A percentile compares a stretch with the other conserved stretches of the same genome.
These are phyloP conservation scores for Trematomus bernacchii DNA, from an alignment of 2,797 vertebrate species.

Conservation along the genomic window DNA sequence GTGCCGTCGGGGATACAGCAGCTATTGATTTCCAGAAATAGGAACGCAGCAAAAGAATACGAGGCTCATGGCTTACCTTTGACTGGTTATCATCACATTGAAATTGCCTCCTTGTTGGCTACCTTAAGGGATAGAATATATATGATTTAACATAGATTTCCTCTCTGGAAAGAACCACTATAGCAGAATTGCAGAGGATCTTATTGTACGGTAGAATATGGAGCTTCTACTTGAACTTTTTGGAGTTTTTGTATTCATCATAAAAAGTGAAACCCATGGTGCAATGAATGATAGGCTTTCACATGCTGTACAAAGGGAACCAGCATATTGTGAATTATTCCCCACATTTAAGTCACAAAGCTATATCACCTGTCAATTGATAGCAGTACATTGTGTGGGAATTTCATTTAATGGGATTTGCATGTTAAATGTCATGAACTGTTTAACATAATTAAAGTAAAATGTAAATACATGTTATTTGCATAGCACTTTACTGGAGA, in stretches of 20 bases:
- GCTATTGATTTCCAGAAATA: slow-evolving; percentile 47
- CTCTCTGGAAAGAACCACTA: background rate
- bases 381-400: background rate
- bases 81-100: slow-evolving; percentile 32
- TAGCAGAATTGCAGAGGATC: background rate
- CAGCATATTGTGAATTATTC: too few species aligned
- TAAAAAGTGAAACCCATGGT: background rate
- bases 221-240: background rate
- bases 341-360: background rate
- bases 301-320: background rate
- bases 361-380: background rate
- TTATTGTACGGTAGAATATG: background rate
- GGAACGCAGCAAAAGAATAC: slow-evolving; percentile 39
- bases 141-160: slow-evolving; percentile 18
- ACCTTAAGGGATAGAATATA: slow-evolving; percentile 15
- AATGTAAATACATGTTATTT: too few species aligned
- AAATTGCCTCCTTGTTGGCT: slow-evolving; percentile 18
- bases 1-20: slow-evolving; percentile 7
- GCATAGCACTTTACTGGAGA: too few species aligned
- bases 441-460: too few species aligned
- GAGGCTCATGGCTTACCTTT: slow-evolving; percentile 37
- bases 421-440: too few species aligned
- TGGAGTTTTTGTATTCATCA: background rate
- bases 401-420: background rate
- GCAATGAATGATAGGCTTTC: background rate